Evolutionary conservation across 2,888 invertebrate species (phyloP), one percentile per base, ranked within the genome.

Genomic region (Villa cingulata): DNA sequence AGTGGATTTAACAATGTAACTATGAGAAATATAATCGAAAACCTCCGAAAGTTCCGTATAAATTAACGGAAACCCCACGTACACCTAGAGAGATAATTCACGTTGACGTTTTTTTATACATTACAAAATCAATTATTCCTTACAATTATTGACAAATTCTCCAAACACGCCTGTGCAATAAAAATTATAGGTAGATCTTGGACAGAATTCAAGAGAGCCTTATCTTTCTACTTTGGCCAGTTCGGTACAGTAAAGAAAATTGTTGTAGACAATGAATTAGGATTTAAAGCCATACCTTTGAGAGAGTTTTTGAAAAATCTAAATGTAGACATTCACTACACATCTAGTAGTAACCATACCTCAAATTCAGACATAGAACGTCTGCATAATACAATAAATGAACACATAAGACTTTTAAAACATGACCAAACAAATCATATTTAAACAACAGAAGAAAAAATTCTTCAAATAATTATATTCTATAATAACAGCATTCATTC

Each of bases 61-160:
- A 45, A 48, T 32, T 43, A 49, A 43, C 54, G 0, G 54, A 55
- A 45, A 57, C 56, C 2, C 51, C 56, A 6, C 42, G 18, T 0
- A 55, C 50, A 49, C 59, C 59, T 4, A 49, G 54, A 5, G 55
- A 59, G 47, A 52, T 54, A 7, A 39, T 59, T 15, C 57, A 58
- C 41, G 34, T 58, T 3, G 57, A 58, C 45, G 52, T 55, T 3
- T 59, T n/a, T 55, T 34, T 52, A 49, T 20, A 49, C 37, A 2
- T 41, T 55, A 15, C 29, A 50, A 20, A 54, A 55, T 41, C 32
- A 45, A 2, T 29, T 53, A 4, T 57, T 55, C 27, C 6, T 57
- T 18, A 58, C 55, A 15, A 50, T 56, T 3, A 51, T 57, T 3
- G 58, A 59, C 19, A 51, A 55, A 32, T 59, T 59, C 37, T 48